Evolutionary conservation across 2,888 invertebrate species (phyloP), one percentile per base, ranked within the genome.

Genomic region (Acleris holmiana): DNA sequence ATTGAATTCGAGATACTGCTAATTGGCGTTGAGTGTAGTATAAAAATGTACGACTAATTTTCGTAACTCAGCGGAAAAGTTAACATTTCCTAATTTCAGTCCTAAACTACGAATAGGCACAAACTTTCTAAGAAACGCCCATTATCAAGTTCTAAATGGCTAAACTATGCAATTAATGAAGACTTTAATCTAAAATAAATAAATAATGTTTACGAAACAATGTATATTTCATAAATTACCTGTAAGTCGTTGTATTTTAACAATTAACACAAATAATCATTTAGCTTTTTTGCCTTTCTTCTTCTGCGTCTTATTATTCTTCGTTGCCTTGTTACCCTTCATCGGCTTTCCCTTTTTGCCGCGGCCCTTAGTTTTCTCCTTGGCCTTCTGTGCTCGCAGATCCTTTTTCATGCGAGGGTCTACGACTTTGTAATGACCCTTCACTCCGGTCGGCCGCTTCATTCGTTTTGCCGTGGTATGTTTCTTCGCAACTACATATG

Each of bases 381-480:
- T 94, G 17, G 93, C 89, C 82, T 95, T 95, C 72, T 94, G 89
- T 0, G 96, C 95, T 68, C 96, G 93, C 77, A 96, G 90, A 84
- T 99, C 99, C 86, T 99, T 99, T 89, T 99, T 99, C 96, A 99
- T 96, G 72, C 99, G 93, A 1, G 96, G 95, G 94, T 99, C 99
- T 5, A 99, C 99, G n/a, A 99, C 96, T 85, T 96, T 98, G 87
- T 96, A 99, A 40, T 94, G 96, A 59, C 99, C 99, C 86, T 98
- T 98, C 21, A 98, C 96, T 48, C 98, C 98, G 0, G 95, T 88
- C 7, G 99, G 99, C 71, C 98, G 93, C 57, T 94, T 93, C 66
- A 96, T 95, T 59, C 95, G 93, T 79, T 97, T 97, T 0, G 96
- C 95, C 0, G 96, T 94, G 69, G 94, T 94, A 73, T 96, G 95